Evolutionary conservation across 1,140 invertebrate genomes (phyloP), one percentile per base, ranked within the genome.

Genomic region (Platyura marginata): DNA sequence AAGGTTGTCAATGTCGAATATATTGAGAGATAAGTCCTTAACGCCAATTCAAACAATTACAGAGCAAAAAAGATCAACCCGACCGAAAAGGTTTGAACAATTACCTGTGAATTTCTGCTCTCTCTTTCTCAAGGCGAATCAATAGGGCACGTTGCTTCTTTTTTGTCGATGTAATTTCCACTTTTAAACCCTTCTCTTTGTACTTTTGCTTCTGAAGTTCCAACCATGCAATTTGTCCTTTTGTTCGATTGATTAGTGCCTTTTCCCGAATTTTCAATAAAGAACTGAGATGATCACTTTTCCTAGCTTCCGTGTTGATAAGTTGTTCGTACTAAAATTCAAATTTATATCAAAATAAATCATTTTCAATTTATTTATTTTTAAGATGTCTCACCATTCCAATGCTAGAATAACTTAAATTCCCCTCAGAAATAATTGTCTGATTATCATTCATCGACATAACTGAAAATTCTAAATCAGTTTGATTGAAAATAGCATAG

Each of bases 161-260:
- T 23, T 47, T 49, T 21, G 50, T 44, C 2, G 41, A 33, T 0
- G 46, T 34, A 20, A 51, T 48, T 21, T 47, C 42, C 0, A 23
- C 20, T 29, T 44, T 33, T 21, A 48, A 40, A 9, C 51, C 49
- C 2, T 48, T 47, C n/a, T 48, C 33, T 22, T 50, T 49, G 9
- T 43, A 49, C 8, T 48, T 47, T 21, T 49, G 48, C 32, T 53
- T 53, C 29, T 53, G 51, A 1, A 53, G 39, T 43, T 53, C 51
- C 29, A 53, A 42, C 51, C 48, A 50, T 2, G 51, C 51, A 41
- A 53, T 51, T 45, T 53, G 49, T 8, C 51, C 48, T 21, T 49
- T 49, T 9, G 49, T 47, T 15, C 51, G 46, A 48, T 53, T 48
- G 19, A 53, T 34, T 22, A 53, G 35, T n/a, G 47, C 37, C 34